Percentiles rank a stretch among this genome's conserved stretches.
These are phyloP conservation scores for Mythimna impura DNA, from an alignment of 2,888 invertebrate genomes.

Conservation along the genomic window DNA sequence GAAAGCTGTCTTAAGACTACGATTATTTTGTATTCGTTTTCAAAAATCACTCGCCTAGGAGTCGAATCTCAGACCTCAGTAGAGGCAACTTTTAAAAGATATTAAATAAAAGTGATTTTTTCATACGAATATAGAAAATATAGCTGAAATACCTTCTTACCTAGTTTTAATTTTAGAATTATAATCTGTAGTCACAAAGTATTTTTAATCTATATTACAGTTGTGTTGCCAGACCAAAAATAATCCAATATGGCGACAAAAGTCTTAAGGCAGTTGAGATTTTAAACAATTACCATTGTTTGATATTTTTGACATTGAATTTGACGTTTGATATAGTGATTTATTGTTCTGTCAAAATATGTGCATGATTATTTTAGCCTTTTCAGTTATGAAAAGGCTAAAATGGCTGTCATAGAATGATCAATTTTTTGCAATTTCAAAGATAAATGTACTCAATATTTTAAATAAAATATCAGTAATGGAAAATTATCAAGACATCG, in stretches of 20 bases:
- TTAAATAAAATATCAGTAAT: conserved; percentile 43
- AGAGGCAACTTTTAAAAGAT: not conserved
- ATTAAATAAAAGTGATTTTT: conserved; percentile 23
- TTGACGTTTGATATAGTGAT: conserved; percentile 47
- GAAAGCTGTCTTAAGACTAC: conserved; percentile 63
- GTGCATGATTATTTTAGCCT: conserved; percentile 1
- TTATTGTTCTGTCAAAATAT: conserved; percentile 8
- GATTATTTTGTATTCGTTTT: conserved; percentile 49
- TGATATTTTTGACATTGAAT: conserved; percentile 35
- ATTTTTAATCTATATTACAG: conserved; percentile 66
- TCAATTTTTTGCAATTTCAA: conserved; percentile 44
- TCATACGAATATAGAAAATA: conserved; percentile 41
- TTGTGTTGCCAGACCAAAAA: conserved; percentile 67
- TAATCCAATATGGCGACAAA: conserved; percentile 52
- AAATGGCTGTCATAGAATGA: not conserved
- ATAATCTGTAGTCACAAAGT: conserved; percentile 68
- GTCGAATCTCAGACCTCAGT: conserved; percentile 22
- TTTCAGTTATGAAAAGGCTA: conserved; percentile 22
- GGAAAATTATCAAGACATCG: conserved; percentile 47
- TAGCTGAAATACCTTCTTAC: conserved; percentile 46
- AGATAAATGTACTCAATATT: conserved; percentile 29
- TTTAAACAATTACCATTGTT: conserved; percentile 44
- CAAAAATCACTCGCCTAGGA: conserved; percentile 24
- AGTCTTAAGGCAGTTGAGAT: conserved; percentile 63
- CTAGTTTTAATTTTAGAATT: conserved; percentile 61